Conservation (phyloP, 2,113 vertebrate genomes). For the Ceratotherium simum region DNA sequence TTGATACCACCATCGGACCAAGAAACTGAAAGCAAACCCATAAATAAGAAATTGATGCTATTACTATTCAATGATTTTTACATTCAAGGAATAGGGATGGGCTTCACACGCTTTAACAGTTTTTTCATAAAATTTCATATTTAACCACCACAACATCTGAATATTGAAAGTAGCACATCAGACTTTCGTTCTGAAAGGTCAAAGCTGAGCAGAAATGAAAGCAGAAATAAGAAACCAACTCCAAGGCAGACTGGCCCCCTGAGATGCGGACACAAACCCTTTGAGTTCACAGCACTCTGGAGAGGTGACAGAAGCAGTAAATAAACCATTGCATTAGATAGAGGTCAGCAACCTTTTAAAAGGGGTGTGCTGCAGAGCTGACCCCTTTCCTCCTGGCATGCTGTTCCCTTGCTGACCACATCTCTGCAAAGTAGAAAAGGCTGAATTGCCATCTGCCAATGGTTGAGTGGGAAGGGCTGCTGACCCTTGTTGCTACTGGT, state of each 20-base stretch:
- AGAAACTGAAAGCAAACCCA: conserved; percentile 6
- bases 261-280: not conserved
- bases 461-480: fast-evolving
- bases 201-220: not conserved
- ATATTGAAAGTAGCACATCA: not conserved
- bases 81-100: not conserved
- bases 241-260: not conserved
- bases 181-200: not conserved
- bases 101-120: not conserved
- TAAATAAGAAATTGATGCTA: conserved; percentile 17
- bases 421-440: not conserved
- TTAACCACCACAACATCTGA: not conserved
- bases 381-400: not conserved
- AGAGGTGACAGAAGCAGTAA: not conserved
- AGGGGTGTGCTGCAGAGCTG: not conserved
- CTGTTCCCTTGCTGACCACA: not conserved
- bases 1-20: not conserved
- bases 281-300: not conserved
- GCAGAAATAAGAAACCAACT: not conserved
- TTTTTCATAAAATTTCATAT: not conserved
- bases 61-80: not conserved
- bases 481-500: not conserved
- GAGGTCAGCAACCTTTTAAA: not conserved
- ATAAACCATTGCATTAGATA: not conserved
- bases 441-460: not conserved